phyloP scores from a whole-genome alignment of 1,140 invertebrate species.

The Ostrea denselamellosa region DNA sequence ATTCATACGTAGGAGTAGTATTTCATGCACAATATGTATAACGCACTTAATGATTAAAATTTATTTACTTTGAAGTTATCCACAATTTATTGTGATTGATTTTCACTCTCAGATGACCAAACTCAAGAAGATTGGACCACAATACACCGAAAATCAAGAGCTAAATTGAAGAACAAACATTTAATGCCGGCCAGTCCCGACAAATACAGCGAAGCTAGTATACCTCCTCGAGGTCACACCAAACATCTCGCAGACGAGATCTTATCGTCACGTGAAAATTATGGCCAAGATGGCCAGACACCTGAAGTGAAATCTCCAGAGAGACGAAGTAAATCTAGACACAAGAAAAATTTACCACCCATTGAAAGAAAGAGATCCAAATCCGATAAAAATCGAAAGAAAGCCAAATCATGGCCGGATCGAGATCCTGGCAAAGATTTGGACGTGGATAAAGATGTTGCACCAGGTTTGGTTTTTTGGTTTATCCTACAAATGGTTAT shows the following conservation, averaged over 20 bases:
- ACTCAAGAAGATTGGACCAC: neutral
- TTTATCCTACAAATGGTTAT: neutral
- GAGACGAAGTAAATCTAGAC: conserved; percentile 9
- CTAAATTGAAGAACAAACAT: neutral
- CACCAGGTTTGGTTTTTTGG: neutral
- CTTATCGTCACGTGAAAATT: neutral
- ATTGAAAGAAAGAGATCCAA: conserved; percentile 39
- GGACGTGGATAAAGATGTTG: neutral
- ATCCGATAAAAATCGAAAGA: conserved; percentile 20
- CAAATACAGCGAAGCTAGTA: conserved; percentile 17
- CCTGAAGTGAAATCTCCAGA: conserved; percentile 15
- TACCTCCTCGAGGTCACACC: conserved; percentile 4
- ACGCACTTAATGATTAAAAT: too few species aligned
- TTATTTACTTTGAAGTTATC: too few species aligned
- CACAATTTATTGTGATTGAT: neutral
- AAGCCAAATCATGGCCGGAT: conserved; percentile 34
- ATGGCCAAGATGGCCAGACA: neutral
- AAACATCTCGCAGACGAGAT: conserved; percentile 23
- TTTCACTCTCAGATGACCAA: neutral
- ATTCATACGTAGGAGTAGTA: too few species aligned
- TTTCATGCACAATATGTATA: too few species aligned
- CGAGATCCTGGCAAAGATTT: neutral
- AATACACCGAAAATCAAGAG: neutral
- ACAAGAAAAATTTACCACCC: conserved; percentile 27
- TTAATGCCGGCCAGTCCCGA: neutral